Evolutionary conservation across 2,797 vertebrate species (phyloP).

Genomic region (Leptatherina wallacei): DNA sequence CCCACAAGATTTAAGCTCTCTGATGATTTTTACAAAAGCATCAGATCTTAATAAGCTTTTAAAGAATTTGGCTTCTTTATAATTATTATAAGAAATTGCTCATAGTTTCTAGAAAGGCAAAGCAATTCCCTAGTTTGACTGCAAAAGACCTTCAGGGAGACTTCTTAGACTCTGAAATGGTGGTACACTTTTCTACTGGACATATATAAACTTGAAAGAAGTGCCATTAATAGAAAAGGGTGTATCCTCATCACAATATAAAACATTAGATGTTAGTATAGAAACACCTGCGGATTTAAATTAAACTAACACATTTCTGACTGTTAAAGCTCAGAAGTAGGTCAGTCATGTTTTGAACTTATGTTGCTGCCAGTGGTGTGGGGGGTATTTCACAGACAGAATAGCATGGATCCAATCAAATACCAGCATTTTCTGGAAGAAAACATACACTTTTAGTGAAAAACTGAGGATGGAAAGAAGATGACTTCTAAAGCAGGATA

Average conservation of each 20-base stretch:
- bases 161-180: not conserved
- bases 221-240: not conserved
- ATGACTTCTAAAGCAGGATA: not conserved
- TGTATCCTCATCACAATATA: not conserved
- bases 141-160: not conserved
- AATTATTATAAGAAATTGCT: not conserved
- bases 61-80: not conserved
- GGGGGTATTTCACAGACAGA: not conserved
- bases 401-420: slow-evolving; percentile 7
- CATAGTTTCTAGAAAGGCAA: not conserved
- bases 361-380: not conserved
- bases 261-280: not conserved
- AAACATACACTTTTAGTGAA: not conserved
- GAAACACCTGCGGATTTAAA: not conserved
- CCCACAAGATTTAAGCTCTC: not conserved
- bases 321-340: not conserved
- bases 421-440: not conserved
- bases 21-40: slow-evolving; percentile 2
- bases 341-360: slow-evolving; percentile 1
- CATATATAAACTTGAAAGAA: not conserved
- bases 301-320: not conserved
- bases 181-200: not conserved
- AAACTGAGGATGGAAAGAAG: not conserved
- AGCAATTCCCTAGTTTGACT: not conserved
- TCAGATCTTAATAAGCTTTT: not conserved